These are phyloP conservation scores for Leucoma salicis DNA, from an alignment of 2,888 invertebrate species.

Conservation along the genomic window DNA sequence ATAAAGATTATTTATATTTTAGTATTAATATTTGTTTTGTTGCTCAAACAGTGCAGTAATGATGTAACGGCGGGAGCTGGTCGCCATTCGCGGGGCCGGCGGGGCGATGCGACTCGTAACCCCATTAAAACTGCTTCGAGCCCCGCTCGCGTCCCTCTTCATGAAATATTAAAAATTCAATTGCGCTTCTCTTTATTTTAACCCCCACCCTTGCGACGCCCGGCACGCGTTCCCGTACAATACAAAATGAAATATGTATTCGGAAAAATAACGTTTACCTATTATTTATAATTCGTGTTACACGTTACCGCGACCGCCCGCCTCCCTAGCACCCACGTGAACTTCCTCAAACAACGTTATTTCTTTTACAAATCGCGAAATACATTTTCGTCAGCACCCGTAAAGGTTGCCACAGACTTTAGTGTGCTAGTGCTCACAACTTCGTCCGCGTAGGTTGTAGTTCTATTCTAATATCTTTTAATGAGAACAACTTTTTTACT, in stretches of 20 bases:
- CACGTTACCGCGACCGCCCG: slow-evolving; percentile 41
- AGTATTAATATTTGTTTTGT: not conserved
- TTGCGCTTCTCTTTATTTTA: slow-evolving; percentile 83
- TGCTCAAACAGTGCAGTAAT: not conserved
- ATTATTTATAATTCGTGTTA: slow-evolving; percentile 79
- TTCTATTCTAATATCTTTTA: too few species aligned
- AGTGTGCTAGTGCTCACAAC: not conserved
- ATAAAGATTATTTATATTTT: too few species aligned
- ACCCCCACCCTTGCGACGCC: slow-evolving; percentile 70
- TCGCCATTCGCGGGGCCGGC: slow-evolving; percentile 3
- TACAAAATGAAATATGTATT: slow-evolving; percentile 81
- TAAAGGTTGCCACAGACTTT: slow-evolving; percentile 3
- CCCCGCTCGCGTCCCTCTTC: slow-evolving; percentile 71
- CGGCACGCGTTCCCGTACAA: slow-evolving; percentile 64
- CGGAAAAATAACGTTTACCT: slow-evolving; percentile 77
- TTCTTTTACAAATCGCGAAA: slow-evolving; percentile 28
- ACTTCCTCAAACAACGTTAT: slow-evolving; percentile 35
- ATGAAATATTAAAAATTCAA: slow-evolving; percentile 83
- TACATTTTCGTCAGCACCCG: slow-evolving; percentile 17
- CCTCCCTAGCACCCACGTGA: slow-evolving; percentile 17
- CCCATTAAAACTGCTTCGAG: slow-evolving; percentile 76
- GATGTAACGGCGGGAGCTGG: not conserved
- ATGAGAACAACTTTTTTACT: slow-evolving; percentile 20
- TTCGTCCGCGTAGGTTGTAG: slow-evolving; percentile 11
- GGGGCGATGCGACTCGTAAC: slow-evolving; percentile 46